Evolutionary conservation across 1,140 invertebrate species (phyloP), one percentile per base, ranked within the genome.

Genomic region (Anagrus nilaparvatae): DNA sequence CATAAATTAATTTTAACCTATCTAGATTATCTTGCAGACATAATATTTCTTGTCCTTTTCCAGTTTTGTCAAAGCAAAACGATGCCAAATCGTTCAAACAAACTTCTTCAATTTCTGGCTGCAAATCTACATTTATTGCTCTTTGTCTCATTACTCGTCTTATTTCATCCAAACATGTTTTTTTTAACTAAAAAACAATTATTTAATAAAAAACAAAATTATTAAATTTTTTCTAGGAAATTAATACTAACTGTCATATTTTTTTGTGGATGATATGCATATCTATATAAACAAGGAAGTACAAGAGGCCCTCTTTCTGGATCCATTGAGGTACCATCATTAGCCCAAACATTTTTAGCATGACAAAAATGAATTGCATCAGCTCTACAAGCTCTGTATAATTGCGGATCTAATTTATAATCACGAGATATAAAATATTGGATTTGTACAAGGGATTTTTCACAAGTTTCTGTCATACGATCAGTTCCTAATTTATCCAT

Each of bases 401-500:
- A 69, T 45, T 84, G 80, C 0, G 87, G 82, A 71, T 98, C 94
- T 30, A 98, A 63, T 58, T 86, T 89, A 55, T 90, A 98, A 69
- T 97, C 89, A 52, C 95, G 76, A 0, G 89, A 83, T 35, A 97
- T 78, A 68, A 99, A 99, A 63, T 95, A 98, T 56, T 98, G 93
- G 55, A 98, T 94, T 70, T 97, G 90, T 14, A 97, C 71, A 20
- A 99, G 69, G 17, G 87, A 84, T 37, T 84, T 76, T 71, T 95
- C 88, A 71, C 96, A 99, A 13, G 84, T 78, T 40, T 78, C 77
- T 2, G 77, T 83, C 93, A 98, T 97, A 35, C 77, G 65, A 28
- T 78, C 74, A 1, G 82, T 82, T 27, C 87, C 87, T 24, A 97
- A 69, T 60, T 92, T 83, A 49, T 94, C 86, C 82, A 97, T 87